These are phyloP conservation scores for Arizona elegans DNA, from an alignment of 2,113 vertebrate species.

Conservation along the genomic window DNA sequence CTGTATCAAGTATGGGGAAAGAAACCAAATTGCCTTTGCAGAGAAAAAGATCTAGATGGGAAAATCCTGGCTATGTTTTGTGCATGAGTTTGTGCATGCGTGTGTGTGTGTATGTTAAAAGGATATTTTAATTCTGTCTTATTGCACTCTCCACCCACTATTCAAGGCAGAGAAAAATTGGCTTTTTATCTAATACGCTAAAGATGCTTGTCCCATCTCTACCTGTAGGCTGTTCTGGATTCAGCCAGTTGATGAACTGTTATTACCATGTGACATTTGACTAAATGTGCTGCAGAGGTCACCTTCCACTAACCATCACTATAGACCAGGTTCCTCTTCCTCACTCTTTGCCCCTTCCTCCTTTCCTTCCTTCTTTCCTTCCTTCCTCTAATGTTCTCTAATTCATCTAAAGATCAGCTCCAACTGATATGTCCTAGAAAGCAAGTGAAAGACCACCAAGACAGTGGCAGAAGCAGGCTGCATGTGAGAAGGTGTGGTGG, in stretches of 20 bases:
- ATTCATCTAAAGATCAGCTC: constrained; percentile 56
- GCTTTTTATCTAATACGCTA: not conserved
- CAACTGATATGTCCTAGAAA: constrained; percentile 50
- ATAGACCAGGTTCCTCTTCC: constrained; percentile 40
- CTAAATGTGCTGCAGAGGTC: constrained; percentile 56
- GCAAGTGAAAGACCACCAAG: constrained; percentile 26
- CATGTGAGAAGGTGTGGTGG: constrained; percentile 51
- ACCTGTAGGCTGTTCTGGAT: constrained; percentile 27
- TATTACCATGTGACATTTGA: constrained; percentile 74
- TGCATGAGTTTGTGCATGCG: not conserved
- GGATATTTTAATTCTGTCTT: constrained; percentile 10
- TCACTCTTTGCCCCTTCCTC: constrained; percentile 15
- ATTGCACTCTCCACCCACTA: constrained; percentile 20
- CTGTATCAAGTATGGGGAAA: not conserved
- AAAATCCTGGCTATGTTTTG: not conserved
- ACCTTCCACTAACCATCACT: constrained; percentile 67
- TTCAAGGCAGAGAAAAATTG: constrained; percentile 24
- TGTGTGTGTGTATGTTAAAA: not conserved
- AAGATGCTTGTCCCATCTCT: not conserved
- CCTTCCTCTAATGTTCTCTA: constrained; percentile 32
- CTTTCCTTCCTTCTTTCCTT: not conserved
- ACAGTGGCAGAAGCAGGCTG: constrained; percentile 47
- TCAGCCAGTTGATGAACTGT: constrained; percentile 26
- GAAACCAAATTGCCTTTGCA: not conserved
- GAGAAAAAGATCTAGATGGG: not conserved